Conservation (phyloP, 1,140 invertebrate genomes). For the Acromyrmex heyeri region DNA sequence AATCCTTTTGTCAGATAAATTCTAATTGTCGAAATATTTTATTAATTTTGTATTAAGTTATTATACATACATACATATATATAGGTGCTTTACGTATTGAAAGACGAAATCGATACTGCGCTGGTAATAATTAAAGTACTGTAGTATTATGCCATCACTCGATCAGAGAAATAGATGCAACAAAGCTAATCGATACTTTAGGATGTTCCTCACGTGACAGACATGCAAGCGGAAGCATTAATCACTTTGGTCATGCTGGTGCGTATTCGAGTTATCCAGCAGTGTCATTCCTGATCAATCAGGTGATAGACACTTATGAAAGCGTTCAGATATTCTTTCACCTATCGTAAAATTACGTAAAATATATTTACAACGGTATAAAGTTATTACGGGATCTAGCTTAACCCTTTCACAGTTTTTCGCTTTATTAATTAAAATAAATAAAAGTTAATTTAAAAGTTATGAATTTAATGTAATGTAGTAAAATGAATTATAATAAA, state of each 20-base stretch:
- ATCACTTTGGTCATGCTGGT: slow-evolving; percentile 75
- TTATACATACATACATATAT: not conserved
- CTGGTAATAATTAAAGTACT: slow-evolving; percentile 22
- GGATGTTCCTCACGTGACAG: slow-evolving; percentile 56
- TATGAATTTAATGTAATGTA: not conserved
- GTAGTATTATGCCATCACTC: slow-evolving; percentile 54
- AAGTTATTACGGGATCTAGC: not conserved
- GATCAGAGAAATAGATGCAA: slow-evolving; percentile 53
- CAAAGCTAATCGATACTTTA: slow-evolving; percentile 40
- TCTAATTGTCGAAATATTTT: slow-evolving; percentile 9
- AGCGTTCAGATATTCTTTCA: slow-evolving; percentile 52
- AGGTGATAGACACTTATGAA: slow-evolving; percentile 68
- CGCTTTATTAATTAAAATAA: not conserved
- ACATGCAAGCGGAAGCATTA: slow-evolving; percentile 73
- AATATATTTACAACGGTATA: slow-evolving; percentile 66
- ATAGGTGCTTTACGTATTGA: slow-evolving; percentile 13
- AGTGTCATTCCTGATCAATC: slow-evolving; percentile 70
- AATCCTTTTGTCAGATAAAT: not conserved
- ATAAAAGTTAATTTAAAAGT: not conserved
- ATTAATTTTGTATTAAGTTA: slow-evolving; percentile 2
- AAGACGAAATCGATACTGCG: slow-evolving; percentile 45
- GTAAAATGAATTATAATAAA: not conserved
- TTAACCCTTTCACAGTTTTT: slow-evolving; percentile 57
- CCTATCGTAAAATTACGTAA: slow-evolving; percentile 54
- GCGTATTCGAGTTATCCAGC: slow-evolving; percentile 64